These are phyloP conservation scores for Podotricha telesiphe DNA, from an alignment of 2,888 invertebrate genomes.

Conservation along the genomic window DNA sequence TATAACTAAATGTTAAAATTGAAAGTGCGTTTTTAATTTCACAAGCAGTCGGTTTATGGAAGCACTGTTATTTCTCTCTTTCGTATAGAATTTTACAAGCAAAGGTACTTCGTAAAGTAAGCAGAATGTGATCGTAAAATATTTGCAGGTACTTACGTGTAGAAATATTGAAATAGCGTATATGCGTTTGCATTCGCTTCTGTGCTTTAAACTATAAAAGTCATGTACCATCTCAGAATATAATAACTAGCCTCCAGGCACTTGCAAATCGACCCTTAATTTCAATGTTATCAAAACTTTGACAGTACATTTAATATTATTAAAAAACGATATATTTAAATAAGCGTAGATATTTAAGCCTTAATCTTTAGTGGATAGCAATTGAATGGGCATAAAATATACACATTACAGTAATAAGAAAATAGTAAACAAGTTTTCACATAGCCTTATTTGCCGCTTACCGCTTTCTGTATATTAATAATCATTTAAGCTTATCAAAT, in stretches of 20 bases:
- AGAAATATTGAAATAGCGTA: conserved; percentile 13
- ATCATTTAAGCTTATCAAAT: not conserved
- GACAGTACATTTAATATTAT: not conserved
- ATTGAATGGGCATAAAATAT: conserved; percentile 9
- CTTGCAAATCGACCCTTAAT: not conserved
- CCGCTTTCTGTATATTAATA: not conserved
- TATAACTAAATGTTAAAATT: not conserved
- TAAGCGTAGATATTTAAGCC: not conserved
- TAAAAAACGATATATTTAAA: not conserved
- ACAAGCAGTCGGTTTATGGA: not conserved
- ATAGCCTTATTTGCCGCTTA: not conserved
- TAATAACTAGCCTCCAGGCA: not conserved
- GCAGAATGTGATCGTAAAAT: conserved; percentile 4
- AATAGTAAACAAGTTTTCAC: conserved; percentile 10
- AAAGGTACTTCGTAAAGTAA: conserved; percentile 9
- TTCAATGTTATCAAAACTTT: not conserved
- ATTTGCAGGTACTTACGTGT: not conserved
- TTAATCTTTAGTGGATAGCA: conserved; percentile 1
- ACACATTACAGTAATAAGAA: conserved; percentile 11
- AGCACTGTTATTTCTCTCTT: not conserved
- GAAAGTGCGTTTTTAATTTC: not conserved
- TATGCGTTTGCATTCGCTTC: not conserved
- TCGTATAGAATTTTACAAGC: not conserved
- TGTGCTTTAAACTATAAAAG: not conserved
- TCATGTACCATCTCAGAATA: not conserved